Conservation (phyloP, 2,113 vertebrate genomes). For the Merops nubicus region DNA sequence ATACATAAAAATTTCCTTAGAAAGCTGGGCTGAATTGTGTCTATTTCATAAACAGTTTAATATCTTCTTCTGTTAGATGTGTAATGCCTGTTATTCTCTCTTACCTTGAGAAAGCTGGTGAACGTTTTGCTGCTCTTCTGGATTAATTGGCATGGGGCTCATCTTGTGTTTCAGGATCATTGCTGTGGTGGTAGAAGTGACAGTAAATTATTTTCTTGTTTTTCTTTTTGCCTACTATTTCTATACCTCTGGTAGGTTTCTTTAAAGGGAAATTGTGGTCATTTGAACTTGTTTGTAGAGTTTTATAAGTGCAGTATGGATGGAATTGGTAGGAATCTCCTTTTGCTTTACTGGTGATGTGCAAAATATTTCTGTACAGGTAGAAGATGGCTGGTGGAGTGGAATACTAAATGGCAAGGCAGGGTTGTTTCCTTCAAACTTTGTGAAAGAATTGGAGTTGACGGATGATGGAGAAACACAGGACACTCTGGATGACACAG, state of each 20-base stretch:
- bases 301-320: background rate
- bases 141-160: background rate
- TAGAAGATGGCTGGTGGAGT: conserved; percentile 98
- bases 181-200: background rate
- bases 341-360: background rate
- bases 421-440: conserved; percentile 94
- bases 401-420: conserved; percentile 84
- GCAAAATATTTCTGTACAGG: conserved; percentile 71
- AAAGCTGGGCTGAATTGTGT: background rate
- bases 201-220: background rate
- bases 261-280: background rate
- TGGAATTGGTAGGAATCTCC: background rate
- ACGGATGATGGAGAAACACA: conserved; percentile 79
- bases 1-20: background rate
- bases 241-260: background rate
- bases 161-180: background rate
- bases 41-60: background rate
- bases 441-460: conserved; percentile 90
- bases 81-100: background rate
- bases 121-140: background rate
- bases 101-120: background rate
- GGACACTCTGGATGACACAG: conserved; percentile 81
- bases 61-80: background rate
- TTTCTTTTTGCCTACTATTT: background rate
- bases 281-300: background rate